phyloP scores from a whole-genome alignment of 1,140 invertebrate genomes.

The Chrysomallon squamiferum region DNA sequence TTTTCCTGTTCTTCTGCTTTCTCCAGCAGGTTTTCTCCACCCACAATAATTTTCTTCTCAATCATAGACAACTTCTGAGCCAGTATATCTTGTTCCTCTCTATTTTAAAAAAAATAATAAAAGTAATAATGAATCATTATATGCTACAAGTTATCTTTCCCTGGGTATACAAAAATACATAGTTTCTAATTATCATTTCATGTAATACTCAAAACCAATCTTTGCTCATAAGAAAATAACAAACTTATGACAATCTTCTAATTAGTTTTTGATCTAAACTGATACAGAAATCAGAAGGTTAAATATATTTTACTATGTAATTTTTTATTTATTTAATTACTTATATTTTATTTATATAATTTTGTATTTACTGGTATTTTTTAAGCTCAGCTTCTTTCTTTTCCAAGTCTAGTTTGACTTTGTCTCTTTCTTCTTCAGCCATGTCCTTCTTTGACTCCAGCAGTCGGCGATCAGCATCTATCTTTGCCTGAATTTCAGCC shows the following conservation, averaged over 20 bases:
- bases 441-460: conserved; percentile 67
- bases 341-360: too few relatives aligned
- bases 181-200: too few relatives aligned
- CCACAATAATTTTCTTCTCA: conserved; percentile 95
- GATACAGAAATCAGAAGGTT: too few relatives aligned
- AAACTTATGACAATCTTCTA: too few relatives aligned
- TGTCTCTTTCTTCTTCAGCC: conserved; percentile 75
- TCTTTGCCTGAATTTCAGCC: conserved; percentile 64
- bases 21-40: conserved; percentile 97
- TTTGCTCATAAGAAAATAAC: too few relatives aligned
- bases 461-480: conserved; percentile 66
- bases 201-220: too few relatives aligned
- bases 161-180: too few relatives aligned
- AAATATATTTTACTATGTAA: too few relatives aligned
- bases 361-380: conserved; percentile 66
- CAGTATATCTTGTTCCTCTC: conserved; percentile 70
- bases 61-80: conserved; percentile 87
- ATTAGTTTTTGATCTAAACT: too few relatives aligned
- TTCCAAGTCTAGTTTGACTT: conserved; percentile 66
- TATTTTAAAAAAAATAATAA: conserved; percentile 40
- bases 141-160: too few relatives aligned
- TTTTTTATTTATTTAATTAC: too few relatives aligned
- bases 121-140: neutral
- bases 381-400: conserved; percentile 67
- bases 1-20: conserved; percentile 95